Percentiles rank a stretch among this genome's conserved stretches.
Evolutionary conservation across 2,888 invertebrate genomes (phyloP).

Genomic region (Lymantria dispar): DNA sequence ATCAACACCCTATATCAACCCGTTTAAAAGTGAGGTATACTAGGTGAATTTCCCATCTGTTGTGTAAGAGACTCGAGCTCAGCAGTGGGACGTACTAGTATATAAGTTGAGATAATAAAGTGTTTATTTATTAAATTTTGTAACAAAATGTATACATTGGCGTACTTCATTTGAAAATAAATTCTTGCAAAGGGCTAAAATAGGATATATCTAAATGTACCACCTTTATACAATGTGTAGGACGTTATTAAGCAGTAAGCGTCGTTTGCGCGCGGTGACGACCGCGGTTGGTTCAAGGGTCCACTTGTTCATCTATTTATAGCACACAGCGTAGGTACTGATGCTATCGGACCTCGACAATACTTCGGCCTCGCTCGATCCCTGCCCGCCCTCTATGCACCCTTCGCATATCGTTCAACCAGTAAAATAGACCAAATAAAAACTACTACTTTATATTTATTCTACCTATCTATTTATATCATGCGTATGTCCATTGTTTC

Average conservation of each 20-base stretch:
- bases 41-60: too few relatives aligned
- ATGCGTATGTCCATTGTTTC: conserved; percentile 75
- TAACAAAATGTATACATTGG: too few relatives aligned
- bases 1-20: too few relatives aligned
- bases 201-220: neutral
- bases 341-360: conserved; percentile 67
- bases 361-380: conserved; percentile 63
- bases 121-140: too few relatives aligned
- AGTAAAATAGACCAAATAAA: conserved; percentile 75
- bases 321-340: conserved; percentile 62
- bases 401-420: conserved; percentile 71
- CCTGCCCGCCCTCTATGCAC: conserved; percentile 72
- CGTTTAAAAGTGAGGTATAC: too few relatives aligned
- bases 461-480: conserved; percentile 76
- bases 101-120: too few relatives aligned
- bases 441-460: conserved; percentile 67
- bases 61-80: too few relatives aligned
- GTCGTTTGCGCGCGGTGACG: conserved; percentile 60
- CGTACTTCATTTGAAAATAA: too few relatives aligned
- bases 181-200: neutral
- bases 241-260: conserved; percentile 41
- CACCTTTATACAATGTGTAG: conserved; percentile 8
- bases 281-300: conserved; percentile 78
- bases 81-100: too few relatives aligned
- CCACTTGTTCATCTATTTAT: conserved; percentile 75